Conservation (phyloP, 2,888 invertebrate species). For the Catocala nupta region DNA sequence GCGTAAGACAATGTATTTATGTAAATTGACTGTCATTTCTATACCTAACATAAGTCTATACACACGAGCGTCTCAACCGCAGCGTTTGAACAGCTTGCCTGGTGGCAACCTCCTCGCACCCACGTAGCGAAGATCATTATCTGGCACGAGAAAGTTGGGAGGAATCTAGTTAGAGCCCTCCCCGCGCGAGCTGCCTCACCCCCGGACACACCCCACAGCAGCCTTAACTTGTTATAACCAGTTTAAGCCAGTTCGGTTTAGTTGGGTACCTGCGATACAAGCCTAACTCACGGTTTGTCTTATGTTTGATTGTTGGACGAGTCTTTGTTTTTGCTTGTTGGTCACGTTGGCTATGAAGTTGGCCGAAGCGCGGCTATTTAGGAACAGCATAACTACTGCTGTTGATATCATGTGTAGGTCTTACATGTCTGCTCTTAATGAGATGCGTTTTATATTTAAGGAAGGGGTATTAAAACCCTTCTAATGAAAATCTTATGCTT, state of each 20-base stretch:
- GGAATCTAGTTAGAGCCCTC: conserved; percentile 81
- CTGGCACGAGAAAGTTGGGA: conserved; percentile 83
- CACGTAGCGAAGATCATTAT: conserved; percentile 86
- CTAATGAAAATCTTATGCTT: too few species aligned
- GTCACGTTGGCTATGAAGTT: not conserved
- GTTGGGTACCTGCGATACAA: conserved; percentile 83
- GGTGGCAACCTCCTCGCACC: conserved; percentile 62
- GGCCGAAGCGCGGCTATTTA: too few species aligned
- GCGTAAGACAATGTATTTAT: too few species aligned
- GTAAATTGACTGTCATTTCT: too few species aligned
- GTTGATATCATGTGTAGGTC: too few species aligned
- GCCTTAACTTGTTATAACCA: conserved; percentile 84
- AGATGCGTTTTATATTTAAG: too few species aligned
- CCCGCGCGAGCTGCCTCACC: conserved; percentile 43
- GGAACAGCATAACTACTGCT: too few species aligned
- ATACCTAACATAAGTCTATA: not conserved
- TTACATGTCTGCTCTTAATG: too few species aligned
- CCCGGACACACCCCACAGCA: conserved; percentile 55
- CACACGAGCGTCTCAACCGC: conserved; percentile 47
- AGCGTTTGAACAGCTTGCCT: conserved; percentile 54
- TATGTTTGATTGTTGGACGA: conserved; percentile 54
- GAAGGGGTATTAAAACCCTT: too few species aligned
- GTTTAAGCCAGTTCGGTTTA: conserved; percentile 82
- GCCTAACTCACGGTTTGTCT: conserved; percentile 73
- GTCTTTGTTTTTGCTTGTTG: conserved; percentile 26